Evolutionary conservation across 2,797 vertebrate species (phyloP).

Genomic region (Lindbergichthys nudifrons): DNA sequence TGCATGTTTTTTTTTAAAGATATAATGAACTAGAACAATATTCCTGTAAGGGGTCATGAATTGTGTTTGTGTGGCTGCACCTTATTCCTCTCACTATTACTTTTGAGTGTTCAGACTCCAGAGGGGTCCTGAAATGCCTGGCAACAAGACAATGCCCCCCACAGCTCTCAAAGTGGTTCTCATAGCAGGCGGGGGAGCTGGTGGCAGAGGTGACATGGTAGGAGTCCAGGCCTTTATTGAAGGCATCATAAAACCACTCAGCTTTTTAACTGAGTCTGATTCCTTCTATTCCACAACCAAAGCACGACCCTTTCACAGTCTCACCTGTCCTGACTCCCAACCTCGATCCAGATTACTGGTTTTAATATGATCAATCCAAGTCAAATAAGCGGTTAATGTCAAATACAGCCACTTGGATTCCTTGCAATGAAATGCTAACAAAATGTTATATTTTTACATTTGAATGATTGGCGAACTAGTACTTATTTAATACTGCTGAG

Average conservation of each 20-base stretch:
- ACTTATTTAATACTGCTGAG: not conserved
- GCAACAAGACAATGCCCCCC: slow-evolving; percentile 23
- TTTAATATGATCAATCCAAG: not conserved
- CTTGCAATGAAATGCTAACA: not conserved
- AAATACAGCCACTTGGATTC: not conserved
- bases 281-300: slow-evolving; percentile 9
- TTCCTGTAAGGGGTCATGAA: not conserved
- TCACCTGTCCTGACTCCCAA: not conserved
- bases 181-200: not conserved
- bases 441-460: not conserved
- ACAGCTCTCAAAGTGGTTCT: slow-evolving; percentile 34
- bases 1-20: too few species aligned
- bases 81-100: slow-evolving; percentile 7
- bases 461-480: not conserved
- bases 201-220: slow-evolving; percentile 1
- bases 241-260: not conserved
- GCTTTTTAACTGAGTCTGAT: not conserved
- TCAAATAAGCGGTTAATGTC: not conserved
- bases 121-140: slow-evolving; percentile 51
- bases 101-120: slow-evolving; percentile 44
- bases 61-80: not conserved
- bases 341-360: not conserved
- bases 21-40: not conserved
- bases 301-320: not conserved
- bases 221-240: slow-evolving; percentile 13